phyloP scores from a whole-genome alignment of 2,113 vertebrate species.

The Cyanistes caeruleus region DNA sequence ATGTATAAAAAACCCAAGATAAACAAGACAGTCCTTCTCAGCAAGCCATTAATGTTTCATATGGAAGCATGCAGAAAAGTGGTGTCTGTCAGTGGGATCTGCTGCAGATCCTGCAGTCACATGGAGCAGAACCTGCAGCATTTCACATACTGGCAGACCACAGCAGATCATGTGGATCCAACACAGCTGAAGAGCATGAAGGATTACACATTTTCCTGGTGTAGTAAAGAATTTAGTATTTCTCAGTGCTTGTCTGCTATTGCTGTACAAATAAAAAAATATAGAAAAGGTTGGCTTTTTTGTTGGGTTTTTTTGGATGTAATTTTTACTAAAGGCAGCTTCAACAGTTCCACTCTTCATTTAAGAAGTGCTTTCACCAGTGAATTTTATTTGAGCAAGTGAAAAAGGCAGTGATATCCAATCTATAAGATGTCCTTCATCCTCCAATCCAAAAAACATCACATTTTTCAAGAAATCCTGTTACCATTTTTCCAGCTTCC shows the following conservation, averaged over 20 bases:
- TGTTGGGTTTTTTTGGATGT: neutral
- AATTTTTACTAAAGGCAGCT: neutral
- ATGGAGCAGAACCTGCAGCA: neutral
- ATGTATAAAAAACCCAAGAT: fast-evolving
- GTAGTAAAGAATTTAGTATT: neutral
- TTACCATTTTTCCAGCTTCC: neutral
- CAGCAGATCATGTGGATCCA: neutral
- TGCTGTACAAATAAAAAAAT: neutral
- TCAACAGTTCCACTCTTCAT: neutral
- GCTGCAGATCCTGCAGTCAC: neutral
- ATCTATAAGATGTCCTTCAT: neutral
- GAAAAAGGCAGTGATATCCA: neutral
- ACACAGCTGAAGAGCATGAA: neutral
- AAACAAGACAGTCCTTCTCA: neutral
- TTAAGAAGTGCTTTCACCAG: neutral
- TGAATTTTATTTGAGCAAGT: neutral
- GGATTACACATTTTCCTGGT: neutral
- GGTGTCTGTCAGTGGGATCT: neutral
- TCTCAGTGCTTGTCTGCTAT: neutral
- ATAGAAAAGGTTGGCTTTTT: neutral
- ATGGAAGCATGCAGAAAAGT: neutral
- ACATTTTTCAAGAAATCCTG: neutral
- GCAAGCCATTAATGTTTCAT: neutral
- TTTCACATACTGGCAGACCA: neutral
- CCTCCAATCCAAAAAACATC: neutral